Evolutionary conservation across 2,888 invertebrate genomes (phyloP), one percentile per base, ranked within the genome.

Genomic region (Hydriomena furcata): DNA sequence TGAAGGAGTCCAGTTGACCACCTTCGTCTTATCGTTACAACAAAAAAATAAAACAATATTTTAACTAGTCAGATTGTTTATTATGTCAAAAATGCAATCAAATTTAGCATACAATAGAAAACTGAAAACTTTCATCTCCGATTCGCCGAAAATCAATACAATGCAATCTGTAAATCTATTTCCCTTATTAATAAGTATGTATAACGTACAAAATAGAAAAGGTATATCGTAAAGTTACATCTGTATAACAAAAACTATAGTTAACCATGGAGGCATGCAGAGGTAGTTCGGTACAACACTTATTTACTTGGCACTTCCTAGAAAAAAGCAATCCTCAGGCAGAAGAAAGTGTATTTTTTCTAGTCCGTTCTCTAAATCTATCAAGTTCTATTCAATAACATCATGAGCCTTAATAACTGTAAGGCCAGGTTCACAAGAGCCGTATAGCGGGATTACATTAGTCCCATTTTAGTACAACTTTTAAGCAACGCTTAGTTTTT

Each of bases 61-160:
- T 43, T 54, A 68, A 76, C 80, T 85, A 86, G 81, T 84, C 85
- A 84, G 84, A 82, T 84, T 82, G 79, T 85, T 80, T 82, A 85
- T 84, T 84, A 83, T 76, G 80, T 77, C 69, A 77, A 77, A 70
- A 72, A 75, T 71, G 71, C 79, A 76, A 76, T 77, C 71, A 75
- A 75, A 76, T 75, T 76, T 66, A 77, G 77, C 77, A 60, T 68
- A 68, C 80, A 82, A 85, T 70, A 68, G 67, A 73, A 63, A 77
- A 76, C 66, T 71, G 74, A 79, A 84, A 73, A 76, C 78, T 75
- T 71, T 79, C 73, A 75, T 72, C 63, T 70, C 36, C 35, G 49
- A 49, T 40, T 43, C 34, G 31, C 51, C 50, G 27, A 41, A 46
- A 56, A 37, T 45, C 17, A 41, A 46, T 35, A 46, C 32, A 50